A percentile compares a stretch with the other conserved stretches of the same genome.
phyloP scores from a whole-genome alignment of 2,797 vertebrate species.

The Podargus strigoides region DNA sequence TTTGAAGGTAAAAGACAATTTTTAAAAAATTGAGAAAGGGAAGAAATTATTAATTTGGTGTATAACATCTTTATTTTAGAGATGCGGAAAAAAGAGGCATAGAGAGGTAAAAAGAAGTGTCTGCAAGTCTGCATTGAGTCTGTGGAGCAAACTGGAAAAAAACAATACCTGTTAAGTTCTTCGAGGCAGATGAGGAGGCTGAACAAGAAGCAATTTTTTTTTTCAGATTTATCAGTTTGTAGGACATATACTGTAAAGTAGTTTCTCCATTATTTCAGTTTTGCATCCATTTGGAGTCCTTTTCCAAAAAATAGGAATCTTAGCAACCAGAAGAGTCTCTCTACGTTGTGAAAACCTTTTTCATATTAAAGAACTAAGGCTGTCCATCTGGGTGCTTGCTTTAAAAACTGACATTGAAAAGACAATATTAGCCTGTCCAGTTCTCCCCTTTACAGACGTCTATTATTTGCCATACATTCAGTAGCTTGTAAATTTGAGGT shows the following conservation, averaged over 20 bases:
- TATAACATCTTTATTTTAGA: neutral
- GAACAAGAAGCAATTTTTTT: neutral
- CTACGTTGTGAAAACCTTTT: neutral
- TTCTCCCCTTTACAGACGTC: neutral
- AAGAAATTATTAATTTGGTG: neutral
- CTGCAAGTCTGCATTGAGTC: neutral
- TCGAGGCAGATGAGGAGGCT: accelerated
- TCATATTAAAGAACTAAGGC: neutral
- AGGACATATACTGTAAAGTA: neutral
- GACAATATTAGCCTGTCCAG: neutral
- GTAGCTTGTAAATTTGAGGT: neutral
- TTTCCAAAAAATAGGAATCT: neutral
- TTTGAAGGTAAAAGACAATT: neutral
- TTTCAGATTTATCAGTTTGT: neutral
- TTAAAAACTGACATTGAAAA: neutral
- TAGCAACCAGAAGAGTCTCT: neutral
- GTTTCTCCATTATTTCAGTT: neutral
- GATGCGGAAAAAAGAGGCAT: neutral
- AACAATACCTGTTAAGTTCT: neutral
- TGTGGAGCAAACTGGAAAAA: neutral
- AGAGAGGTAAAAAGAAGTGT: neutral
- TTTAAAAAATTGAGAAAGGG: neutral
- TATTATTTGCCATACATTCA: neutral
- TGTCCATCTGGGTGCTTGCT: neutral
- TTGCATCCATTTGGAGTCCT: neutral